Percentiles rank a stretch among this genome's conserved stretches.
Evolutionary conservation across 2,797 vertebrate genomes (phyloP).

Genomic region (Aldrovandia affinis): DNA sequence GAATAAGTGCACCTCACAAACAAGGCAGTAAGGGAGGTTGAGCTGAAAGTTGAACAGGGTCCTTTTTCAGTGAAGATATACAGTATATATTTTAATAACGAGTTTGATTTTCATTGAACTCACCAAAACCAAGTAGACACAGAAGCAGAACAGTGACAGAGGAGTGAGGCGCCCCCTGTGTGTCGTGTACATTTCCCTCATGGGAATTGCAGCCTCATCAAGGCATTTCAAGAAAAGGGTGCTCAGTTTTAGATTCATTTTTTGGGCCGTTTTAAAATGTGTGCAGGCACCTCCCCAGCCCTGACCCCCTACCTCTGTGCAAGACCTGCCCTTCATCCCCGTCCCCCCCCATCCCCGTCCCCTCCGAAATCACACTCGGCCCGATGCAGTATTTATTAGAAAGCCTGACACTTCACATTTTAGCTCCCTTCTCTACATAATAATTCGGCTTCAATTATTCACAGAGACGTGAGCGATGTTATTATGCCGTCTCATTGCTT

Average conservation of each 20-base stretch:
- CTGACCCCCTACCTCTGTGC: neutral
- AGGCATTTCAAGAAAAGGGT: neutral
- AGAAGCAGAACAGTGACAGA: neutral
- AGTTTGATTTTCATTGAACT: conserved; percentile 2
- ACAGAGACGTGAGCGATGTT: conserved; percentile 18
- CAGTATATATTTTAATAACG: no score
- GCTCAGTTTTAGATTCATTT: neutral
- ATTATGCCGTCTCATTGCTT: conserved; percentile 29
- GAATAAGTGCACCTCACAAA: no score
- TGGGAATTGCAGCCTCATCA: neutral
- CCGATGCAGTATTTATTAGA: conserved; percentile 34
- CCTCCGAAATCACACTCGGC: neutral
- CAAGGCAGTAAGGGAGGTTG: no score
- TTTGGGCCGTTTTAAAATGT: neutral
- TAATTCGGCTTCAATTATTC: conserved; percentile 31
- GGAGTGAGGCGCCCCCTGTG: neutral
- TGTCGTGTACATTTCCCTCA: neutral
- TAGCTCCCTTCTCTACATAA: conserved; percentile 32
- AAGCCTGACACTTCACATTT: conserved; percentile 18
- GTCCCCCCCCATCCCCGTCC: neutral
- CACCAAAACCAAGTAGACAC: conserved; percentile 17
- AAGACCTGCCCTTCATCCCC: neutral
- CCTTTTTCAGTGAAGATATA: no score
- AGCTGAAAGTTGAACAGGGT: no score
- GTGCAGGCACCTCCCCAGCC: neutral